These are phyloP conservation scores for Argynnis bischoffii DNA, from an alignment of 2,888 invertebrate species.

Conservation along the genomic window DNA sequence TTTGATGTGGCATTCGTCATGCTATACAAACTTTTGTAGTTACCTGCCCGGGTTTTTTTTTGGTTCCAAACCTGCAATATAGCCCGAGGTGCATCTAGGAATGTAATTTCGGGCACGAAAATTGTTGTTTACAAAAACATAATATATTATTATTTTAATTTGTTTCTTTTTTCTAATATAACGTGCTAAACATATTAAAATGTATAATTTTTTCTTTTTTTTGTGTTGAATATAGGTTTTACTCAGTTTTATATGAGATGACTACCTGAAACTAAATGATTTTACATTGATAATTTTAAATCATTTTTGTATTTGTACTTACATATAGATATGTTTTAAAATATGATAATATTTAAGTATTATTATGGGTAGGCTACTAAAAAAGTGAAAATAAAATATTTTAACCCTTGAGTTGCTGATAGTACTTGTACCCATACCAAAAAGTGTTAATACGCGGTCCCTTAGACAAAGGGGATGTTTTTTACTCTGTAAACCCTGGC, in stretches of 20 bases:
- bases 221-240: no score
- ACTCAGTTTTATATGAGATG: no score
- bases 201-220: not conserved
- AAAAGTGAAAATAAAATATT: not conserved
- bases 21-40: constrained; percentile 48
- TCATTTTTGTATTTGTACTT: no score
- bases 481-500: constrained; percentile 47
- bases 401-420: constrained; percentile 28
- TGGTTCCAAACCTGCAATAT: constrained; percentile 44
- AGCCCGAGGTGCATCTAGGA: constrained; percentile 52
- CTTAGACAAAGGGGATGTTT: constrained; percentile 58
- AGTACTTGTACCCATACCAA: constrained; percentile 40
- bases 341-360: no score
- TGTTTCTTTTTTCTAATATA: not conserved
- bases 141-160: not conserved
- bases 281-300: no score
- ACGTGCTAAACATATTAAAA: not conserved
- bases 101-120: constrained; percentile 50
- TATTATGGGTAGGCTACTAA: not conserved
- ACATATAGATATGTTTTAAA: no score
- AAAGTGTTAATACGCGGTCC: constrained; percentile 63
- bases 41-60: constrained; percentile 61
- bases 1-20: constrained; percentile 51
- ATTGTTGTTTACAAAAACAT: not conserved
- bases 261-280: no score